phyloP scores from a whole-genome alignment of 2,888 invertebrate species.

The Nebria brevicollis region DNA sequence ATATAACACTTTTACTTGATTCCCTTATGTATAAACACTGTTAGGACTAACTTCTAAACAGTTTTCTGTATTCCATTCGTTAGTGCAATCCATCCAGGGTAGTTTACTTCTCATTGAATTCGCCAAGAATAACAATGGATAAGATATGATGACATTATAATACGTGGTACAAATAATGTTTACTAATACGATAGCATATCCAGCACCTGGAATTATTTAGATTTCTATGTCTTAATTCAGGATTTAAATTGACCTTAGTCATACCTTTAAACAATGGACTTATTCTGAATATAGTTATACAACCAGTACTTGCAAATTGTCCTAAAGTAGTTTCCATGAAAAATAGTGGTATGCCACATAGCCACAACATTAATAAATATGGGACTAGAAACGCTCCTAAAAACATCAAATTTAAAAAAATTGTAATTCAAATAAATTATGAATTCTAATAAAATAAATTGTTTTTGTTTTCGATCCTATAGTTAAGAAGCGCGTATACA shows the following conservation, averaged over 20 bases:
- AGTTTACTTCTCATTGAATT: constrained; percentile 74
- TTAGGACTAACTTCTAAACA: constrained; percentile 71
- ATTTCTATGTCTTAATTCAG: not conserved
- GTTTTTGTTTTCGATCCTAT: not conserved
- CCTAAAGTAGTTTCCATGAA: constrained; percentile 89
- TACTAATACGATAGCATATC: constrained; percentile 82
- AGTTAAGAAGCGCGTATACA: constrained; percentile 52
- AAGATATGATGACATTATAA: constrained; percentile 86
- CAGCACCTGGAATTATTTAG: constrained; percentile 74
- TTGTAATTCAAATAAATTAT: no score
- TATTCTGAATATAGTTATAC: constrained; percentile 82
- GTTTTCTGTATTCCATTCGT: constrained; percentile 83
- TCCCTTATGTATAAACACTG: not conserved
- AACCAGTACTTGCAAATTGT: constrained; percentile 85
- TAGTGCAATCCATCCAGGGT: constrained; percentile 82
- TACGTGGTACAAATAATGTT: constrained; percentile 85
- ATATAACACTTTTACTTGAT: constrained; percentile 13
- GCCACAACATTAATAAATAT: constrained; percentile 80
- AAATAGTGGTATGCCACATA: constrained; percentile 88
- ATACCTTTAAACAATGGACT: constrained; percentile 88
- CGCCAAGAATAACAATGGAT: constrained; percentile 83
- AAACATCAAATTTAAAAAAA: constrained; percentile 48
- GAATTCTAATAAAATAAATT: no score
- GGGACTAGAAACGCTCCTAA: constrained; percentile 89
- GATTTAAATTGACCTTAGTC: not conserved